Base-by-base conservation (phyloP, 2,797 vertebrate species). In the Ibycter americanus region DNA sequence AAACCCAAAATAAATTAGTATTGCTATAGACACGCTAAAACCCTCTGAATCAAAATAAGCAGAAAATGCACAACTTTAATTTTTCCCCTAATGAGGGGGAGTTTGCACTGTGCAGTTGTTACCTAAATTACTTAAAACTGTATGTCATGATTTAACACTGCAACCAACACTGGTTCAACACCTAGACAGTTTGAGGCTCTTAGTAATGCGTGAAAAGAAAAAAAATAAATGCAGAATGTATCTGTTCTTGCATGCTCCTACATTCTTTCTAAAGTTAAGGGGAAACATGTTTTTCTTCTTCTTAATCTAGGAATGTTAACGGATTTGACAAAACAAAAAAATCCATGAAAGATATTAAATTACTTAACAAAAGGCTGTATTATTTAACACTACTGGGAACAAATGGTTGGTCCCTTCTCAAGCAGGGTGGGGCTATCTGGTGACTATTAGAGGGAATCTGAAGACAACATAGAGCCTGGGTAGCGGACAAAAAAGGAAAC, bases 91-190 rank as follows among this genome's bases (percentile, higher is more conserved):
- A 67, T 55, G 20, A n/a, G 15, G 36, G 38, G 49, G 19, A 56
- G 55, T 59, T 71, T 58, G 49, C 42, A 62, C 42, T 46, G 23
- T 46, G 56, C 18, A 68, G 92, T 46, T 55, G 54, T 84, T 93
- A 89, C 89, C 77, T 83, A 79, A n/a, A 42, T 79, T 82, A n/a
- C n/a, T 92, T 86, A 77, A n/a, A n/a, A n/a, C 85, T 71, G 61
- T 62, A 31, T 54, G 70, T 72, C 90, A 92, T 74, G 56, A 83
- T 62, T 66, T 46, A 92, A 93, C 11, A 92, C 65, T 71, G 93
- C 89, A 88, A 89, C 42, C 71, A 87, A 78, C 44, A 93, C 66
- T 49, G 66, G 79, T 72, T 95, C 46, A 18, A 55, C 32, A 73
- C 31, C 54, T 59, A 74, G 76, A 67, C 49, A 65, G 84, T 27